Evolutionary conservation across 2,113 vertebrate genomes (phyloP), one percentile per base, ranked within the genome.

Genomic region (Callospermophilus lateralis): DNA sequence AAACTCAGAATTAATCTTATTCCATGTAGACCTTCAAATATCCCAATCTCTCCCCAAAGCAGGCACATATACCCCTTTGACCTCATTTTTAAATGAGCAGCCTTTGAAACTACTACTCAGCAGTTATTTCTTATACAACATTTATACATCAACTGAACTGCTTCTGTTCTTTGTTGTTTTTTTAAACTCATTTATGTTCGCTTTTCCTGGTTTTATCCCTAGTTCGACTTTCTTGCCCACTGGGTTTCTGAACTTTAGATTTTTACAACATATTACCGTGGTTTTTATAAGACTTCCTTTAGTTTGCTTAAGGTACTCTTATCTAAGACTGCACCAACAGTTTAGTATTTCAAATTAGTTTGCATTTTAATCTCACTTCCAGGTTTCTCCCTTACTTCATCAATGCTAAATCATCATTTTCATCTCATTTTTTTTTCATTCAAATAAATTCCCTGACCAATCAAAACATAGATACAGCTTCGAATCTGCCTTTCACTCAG

Each of bases 21-120:
- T 93, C 91, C 48, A 34, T 24, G 4, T n/a, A 70, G 37, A 51
- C 58, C 32, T 53, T 34, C 84, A 58, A 2, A 63, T 73, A 68
- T 9, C 34, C 70, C 42, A 17, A 4, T 37, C 78, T 22, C 12
- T 51, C 61, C 91, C 34, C 8, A 78, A 16, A 65, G 39, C 20
- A 85, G 15, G 28, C 37, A 1, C 11, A 4, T 24, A 17, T 3
- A 4, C 0, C 58, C 88, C 30, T 87, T 32, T 72, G 55, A 65
- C 93, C 73, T 93, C 17, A 2, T 58, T 88, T 84, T 72, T 17
- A 95, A 96, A 81, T 53, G 24, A 85, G 7, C n/a, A 32, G 22
- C 19, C 80, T 91, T 83, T 6, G 30, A 37, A 70, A 32, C 63
- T 15, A 2, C 22, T 19, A 28, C 65, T 65, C 61, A 63, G 72